A percentile compares a stretch with the other conserved stretches of the same genome.
phyloP scores from a whole-genome alignment of 2,797 vertebrate species.

The Scleropages formosus region DNA sequence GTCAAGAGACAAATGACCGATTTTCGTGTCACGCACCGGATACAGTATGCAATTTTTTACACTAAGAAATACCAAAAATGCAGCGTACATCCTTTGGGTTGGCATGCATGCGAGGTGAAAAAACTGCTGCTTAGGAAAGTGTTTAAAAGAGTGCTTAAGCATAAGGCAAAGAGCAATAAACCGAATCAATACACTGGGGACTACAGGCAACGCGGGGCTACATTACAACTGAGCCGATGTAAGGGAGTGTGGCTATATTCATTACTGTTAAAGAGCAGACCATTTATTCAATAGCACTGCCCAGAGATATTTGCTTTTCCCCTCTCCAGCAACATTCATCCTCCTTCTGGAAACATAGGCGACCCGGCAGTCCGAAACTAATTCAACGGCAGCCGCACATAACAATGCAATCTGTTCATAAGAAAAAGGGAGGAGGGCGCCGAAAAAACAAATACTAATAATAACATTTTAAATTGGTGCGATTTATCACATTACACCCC shows the following conservation, averaged over 20 bases:
- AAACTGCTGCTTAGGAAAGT: slow-evolving; percentile 18
- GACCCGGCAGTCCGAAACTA: slow-evolving; percentile 20
- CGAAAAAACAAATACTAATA: slow-evolving; percentile 20
- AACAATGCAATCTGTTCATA: slow-evolving; percentile 31
- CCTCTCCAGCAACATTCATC: slow-evolving; percentile 22
- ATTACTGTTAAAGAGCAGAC: slow-evolving; percentile 23
- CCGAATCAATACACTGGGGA: slow-evolving; percentile 20
- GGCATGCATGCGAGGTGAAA: not conserved
- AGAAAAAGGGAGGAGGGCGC: not conserved
- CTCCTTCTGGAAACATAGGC: slow-evolving; percentile 28
- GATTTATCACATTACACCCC: slow-evolving; percentile 18
- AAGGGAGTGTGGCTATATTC: slow-evolving; percentile 7
- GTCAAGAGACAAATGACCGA: not conserved
- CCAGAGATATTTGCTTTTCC: slow-evolving; percentile 34
- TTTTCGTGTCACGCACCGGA: not conserved
- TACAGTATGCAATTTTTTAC: not conserved
- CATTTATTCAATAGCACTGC: slow-evolving; percentile 28
- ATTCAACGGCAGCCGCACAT: slow-evolving; percentile 26
- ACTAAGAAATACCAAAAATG: not conserved
- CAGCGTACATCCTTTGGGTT: not conserved
- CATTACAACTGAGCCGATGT: not conserved
- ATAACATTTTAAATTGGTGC: slow-evolving; percentile 26
- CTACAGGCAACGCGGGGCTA: not conserved
- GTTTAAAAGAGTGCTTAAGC: slow-evolving; percentile 16
- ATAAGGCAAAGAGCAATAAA: slow-evolving; percentile 12